Conservation (phyloP, 2,113 vertebrate species). For the Tringa solitaria region DNA sequence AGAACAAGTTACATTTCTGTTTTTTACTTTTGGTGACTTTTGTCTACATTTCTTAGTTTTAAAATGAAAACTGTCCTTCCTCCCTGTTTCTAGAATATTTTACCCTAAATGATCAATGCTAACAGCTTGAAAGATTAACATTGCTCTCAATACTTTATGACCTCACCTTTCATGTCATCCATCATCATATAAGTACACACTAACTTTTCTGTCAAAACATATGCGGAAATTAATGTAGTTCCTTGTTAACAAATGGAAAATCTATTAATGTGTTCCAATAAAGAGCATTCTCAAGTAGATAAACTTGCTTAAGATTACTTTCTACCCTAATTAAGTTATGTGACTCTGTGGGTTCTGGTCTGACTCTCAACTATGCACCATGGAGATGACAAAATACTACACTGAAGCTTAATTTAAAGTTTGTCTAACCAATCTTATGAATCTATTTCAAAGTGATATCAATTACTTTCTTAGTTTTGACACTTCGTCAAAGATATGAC, state of each 20-base stretch:
- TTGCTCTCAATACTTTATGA: neutral
- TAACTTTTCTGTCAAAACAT: neutral
- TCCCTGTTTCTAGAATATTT: neutral
- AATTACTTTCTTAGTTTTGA: neutral
- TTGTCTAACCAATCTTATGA: neutral
- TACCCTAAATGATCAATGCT: neutral
- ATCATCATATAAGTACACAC: neutral
- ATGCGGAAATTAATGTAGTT: neutral
- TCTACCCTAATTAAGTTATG: neutral
- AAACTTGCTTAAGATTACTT: neutral
- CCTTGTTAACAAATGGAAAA: neutral
- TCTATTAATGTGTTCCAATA: neutral
- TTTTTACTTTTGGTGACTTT: neutral
- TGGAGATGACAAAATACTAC: neutral
- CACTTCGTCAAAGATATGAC: neutral
- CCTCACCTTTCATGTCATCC: neutral
- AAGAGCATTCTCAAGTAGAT: neutral
- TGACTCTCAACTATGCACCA: neutral
- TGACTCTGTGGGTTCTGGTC: neutral
- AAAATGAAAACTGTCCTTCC: neutral
- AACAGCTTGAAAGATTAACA: neutral
- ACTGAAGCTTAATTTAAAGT: neutral
- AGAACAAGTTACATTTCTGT: neutral
- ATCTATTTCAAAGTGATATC: neutral
- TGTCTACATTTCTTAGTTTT: neutral